Evolutionary conservation across 30 jellyfish, hydroid and myxozoan genomes (phyloP).

Genomic region (Aurelia aurita): DNA sequence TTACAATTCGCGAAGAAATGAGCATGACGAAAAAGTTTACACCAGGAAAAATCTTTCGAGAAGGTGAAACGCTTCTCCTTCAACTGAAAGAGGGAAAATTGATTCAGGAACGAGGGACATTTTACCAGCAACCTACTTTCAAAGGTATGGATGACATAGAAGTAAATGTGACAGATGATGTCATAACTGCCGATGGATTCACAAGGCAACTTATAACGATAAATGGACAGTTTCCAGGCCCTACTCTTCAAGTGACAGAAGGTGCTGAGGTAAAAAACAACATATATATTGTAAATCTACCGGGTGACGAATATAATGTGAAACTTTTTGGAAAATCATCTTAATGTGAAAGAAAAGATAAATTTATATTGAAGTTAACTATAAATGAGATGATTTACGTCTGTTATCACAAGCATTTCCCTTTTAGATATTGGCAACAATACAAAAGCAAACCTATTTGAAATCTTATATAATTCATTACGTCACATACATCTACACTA

Average conservation of each 20-base stretch:
- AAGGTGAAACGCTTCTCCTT: constrained; percentile 43
- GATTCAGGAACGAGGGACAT: constrained; percentile 36
- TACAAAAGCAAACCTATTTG: too few species aligned
- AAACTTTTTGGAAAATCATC: too few species aligned
- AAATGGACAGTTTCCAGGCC: constrained; percentile 68
- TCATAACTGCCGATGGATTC: constrained; percentile 71
- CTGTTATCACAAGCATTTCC: too few species aligned
- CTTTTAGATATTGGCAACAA: too few species aligned
- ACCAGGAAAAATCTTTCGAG: constrained; percentile 14
- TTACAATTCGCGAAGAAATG: constrained; percentile 34
- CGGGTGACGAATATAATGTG: too few species aligned
- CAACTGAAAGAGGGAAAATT: constrained; percentile 38
- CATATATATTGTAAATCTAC: too few species aligned
- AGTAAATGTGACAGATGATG: constrained; percentile 50
- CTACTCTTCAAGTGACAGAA: constrained; percentile 61
- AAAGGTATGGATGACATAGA: constrained; percentile 1
- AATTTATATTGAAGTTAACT: too few species aligned
- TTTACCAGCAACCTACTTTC: constrained; percentile 27
- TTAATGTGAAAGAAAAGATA: too few species aligned
- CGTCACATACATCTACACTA: too few species aligned
- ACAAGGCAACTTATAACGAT: constrained; percentile 22
- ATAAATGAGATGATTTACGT: too few species aligned
- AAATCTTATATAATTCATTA: too few species aligned
- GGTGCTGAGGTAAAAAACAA: constrained; percentile 34
- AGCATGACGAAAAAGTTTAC: constrained; percentile 39